phyloP scores from a whole-genome alignment of 2,113 vertebrate genomes.

The Athene noctua region DNA sequence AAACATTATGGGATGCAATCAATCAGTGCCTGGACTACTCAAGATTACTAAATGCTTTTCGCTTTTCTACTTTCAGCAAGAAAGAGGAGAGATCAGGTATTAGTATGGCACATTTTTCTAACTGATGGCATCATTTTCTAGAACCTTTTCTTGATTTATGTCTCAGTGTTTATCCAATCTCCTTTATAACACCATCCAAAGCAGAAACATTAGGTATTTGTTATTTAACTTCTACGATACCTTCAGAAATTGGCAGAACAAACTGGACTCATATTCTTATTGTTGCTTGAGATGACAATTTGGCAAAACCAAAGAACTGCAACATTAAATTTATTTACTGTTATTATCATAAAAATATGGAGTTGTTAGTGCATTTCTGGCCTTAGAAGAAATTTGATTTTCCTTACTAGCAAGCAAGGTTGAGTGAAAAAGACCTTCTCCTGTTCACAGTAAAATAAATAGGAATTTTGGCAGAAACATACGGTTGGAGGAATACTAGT shows the following conservation, averaged over 20 bases:
- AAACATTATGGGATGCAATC: conserved; percentile 5
- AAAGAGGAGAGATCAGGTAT: not conserved
- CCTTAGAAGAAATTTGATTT: not conserved
- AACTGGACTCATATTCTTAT: not conserved
- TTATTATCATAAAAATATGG: not conserved
- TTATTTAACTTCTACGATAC: conserved; percentile 40
- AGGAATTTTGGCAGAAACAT: not conserved
- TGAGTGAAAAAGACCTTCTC: not conserved
- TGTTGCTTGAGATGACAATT: conserved; percentile 6
- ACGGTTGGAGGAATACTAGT: not conserved
- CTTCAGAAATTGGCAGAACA: conserved; percentile 59
- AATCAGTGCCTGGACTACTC: not conserved
- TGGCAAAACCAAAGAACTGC: not conserved
- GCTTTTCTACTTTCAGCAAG: not conserved
- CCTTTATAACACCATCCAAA: conserved; percentile 29
- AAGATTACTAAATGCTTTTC: conserved; percentile 26
- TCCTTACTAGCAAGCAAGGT: not conserved
- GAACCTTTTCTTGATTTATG: conserved; percentile 45
- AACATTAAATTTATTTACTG: conserved; percentile 4
- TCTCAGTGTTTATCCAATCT: conserved; percentile 47
- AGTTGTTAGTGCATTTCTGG: not conserved
- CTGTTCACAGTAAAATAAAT: not conserved
- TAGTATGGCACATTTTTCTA: conserved; percentile 35
- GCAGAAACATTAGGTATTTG: conserved; percentile 34
- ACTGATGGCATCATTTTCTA: conserved; percentile 44